A percentile compares a stretch with the other conserved stretches of the same genome.
Evolutionary conservation across 1,140 invertebrate species (phyloP).

Genomic region (Myzus persicae): DNA sequence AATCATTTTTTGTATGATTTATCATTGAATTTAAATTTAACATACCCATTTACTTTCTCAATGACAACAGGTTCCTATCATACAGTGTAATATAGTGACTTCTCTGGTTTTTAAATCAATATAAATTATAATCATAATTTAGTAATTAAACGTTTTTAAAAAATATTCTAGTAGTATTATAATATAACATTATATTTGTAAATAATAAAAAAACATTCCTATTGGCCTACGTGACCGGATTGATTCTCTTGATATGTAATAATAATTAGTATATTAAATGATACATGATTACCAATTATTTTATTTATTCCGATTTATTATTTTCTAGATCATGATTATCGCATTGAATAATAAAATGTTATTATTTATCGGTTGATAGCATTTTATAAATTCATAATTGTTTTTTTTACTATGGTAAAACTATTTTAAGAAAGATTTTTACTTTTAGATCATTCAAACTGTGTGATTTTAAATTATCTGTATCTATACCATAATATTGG

Average conservation of each 20-base stretch:
- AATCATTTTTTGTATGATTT: neutral
- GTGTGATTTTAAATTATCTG: neutral
- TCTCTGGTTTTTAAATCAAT: too few species aligned
- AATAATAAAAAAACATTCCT: neutral
- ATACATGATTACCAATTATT: neutral
- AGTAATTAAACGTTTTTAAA: neutral
- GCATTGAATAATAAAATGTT: neutral
- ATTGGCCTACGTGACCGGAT: slow-evolving; percentile 25
- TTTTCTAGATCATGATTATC: neutral
- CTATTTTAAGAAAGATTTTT: neutral
- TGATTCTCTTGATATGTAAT: neutral
- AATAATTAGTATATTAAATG: neutral
- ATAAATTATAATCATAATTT: neutral
- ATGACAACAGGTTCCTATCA: neutral
- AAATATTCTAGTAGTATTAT: neutral
- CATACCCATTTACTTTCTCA: too few species aligned
- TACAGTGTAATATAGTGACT: neutral
- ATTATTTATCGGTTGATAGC: neutral
- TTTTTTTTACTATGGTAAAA: neutral
- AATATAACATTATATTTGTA: neutral
- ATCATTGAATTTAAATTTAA: too few species aligned
- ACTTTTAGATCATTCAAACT: neutral
- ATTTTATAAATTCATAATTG: neutral
- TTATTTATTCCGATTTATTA: neutral
- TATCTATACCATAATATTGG: neutral